Conservation (phyloP, 2,113 vertebrate species). For the Dryoscopus gambensis region DNA sequence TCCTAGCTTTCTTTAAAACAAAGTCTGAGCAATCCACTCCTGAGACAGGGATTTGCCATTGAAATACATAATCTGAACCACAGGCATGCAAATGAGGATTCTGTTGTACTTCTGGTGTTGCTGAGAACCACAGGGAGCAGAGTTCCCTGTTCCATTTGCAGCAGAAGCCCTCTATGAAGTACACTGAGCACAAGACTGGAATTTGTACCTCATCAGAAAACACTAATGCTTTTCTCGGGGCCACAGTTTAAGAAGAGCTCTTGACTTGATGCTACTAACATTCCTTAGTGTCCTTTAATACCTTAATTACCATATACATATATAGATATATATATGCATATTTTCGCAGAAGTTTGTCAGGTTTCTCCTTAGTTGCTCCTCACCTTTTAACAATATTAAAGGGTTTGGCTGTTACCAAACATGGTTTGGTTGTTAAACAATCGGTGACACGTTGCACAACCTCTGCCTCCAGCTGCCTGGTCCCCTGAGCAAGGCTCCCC, state of each 20-base stretch:
- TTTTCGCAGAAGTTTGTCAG: neutral
- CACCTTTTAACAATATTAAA: neutral
- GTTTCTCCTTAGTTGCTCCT: neutral
- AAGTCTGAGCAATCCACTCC: neutral
- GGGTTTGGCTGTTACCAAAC: neutral
- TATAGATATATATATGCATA: neutral
- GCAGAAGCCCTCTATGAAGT: neutral
- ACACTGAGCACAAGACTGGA: neutral
- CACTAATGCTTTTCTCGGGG: neutral
- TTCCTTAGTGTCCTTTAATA: neutral
- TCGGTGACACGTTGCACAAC: fast-evolving
- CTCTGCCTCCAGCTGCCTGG: neutral
- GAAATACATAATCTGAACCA: neutral
- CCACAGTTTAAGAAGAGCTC: neutral
- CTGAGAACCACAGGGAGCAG: neutral
- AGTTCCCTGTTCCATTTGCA: neutral
- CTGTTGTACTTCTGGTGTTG: neutral
- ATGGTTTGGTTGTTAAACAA: neutral
- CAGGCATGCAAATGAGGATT: neutral
- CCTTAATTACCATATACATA: neutral
- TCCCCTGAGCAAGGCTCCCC: neutral
- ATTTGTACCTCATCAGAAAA: neutral
- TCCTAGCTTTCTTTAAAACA: neutral
- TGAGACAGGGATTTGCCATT: neutral
- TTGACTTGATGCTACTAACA: neutral